Evolutionary conservation across 2,888 invertebrate genomes (phyloP).

Genomic region (Hirtodrosophila duncani): DNA sequence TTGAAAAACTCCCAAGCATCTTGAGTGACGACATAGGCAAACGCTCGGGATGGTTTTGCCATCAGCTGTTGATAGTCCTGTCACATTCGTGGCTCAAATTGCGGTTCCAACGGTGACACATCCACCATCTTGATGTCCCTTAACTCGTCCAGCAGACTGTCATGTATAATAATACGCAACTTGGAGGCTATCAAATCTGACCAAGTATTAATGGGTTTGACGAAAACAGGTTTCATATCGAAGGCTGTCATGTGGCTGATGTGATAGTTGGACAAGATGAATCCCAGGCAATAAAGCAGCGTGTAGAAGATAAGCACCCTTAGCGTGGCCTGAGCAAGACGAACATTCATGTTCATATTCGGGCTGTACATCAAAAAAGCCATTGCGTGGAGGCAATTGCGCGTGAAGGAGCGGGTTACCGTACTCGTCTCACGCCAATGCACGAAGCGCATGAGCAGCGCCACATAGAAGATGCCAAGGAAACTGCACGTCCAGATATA

Average conservation of each 20-base stretch:
- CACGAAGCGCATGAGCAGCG: slow-evolving; percentile 55
- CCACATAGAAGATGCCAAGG: slow-evolving; percentile 65
- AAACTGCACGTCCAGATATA: slow-evolving; percentile 64
- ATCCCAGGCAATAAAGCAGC: slow-evolving; percentile 61
- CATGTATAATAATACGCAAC: slow-evolving; percentile 64
- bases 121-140: slow-evolving; percentile 35
- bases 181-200: slow-evolving; percentile 52
- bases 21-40: slow-evolving; percentile 66
- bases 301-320: slow-evolving; percentile 61
- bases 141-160: slow-evolving; percentile 62
- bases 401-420: slow-evolving; percentile 27
- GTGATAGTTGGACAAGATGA: slow-evolving; percentile 69
- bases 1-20: slow-evolving; percentile 69
- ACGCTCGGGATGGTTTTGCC: slow-evolving; percentile 44
- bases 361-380: slow-evolving; percentile 65
- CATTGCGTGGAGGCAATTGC: slow-evolving; percentile 62
- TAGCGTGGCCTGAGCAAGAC: slow-evolving; percentile 38
- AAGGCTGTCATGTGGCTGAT: slow-evolving; percentile 70
- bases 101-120: slow-evolving; percentile 35
- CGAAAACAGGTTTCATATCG: slow-evolving; percentile 71
- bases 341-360: slow-evolving; percentile 69
- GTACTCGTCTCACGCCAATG: slow-evolving; percentile 31
- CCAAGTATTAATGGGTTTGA: slow-evolving; percentile 62
- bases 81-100: slow-evolving; percentile 41
- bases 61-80: slow-evolving; percentile 47